Evolutionary conservation across 2,113 vertebrate genomes (phyloP).

Genomic region (Agelaius tricolor): DNA sequence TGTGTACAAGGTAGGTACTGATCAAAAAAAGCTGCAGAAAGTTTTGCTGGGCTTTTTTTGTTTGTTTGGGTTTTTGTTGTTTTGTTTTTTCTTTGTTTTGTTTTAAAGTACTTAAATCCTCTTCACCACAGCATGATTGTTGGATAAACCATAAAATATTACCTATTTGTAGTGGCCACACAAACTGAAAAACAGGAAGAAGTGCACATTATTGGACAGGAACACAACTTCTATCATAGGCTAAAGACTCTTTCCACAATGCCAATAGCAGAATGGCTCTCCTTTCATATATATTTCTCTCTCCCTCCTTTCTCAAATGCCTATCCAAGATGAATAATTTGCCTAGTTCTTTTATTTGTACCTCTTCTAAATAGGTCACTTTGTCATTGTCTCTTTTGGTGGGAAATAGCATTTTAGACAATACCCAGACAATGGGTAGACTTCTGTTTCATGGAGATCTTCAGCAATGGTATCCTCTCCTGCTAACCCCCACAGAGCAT

Average conservation of each 20-base stretch:
- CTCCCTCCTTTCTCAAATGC: not conserved
- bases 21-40: not conserved
- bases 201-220: not conserved
- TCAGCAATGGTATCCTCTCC: not conserved
- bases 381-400: not conserved
- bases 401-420: not conserved
- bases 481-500: not conserved
- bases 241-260: not conserved
- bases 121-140: not conserved
- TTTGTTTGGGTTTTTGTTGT: not conserved
- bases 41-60: not conserved
- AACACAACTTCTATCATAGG: accelerated
- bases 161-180: not conserved
- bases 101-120: not conserved
- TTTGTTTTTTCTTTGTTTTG: not conserved
- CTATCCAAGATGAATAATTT: not conserved
- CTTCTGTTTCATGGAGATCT: not conserved
- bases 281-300: not conserved
- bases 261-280: not conserved
- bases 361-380: not conserved
- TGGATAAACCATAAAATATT: not conserved
- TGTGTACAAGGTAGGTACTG: constrained; percentile 79
- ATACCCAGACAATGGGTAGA: not conserved
- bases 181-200: not conserved
- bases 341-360: not conserved